Evolutionary conservation across 92 coral and sea anemone species (phyloP).

Genomic region (Plumapathes pennacea): DNA sequence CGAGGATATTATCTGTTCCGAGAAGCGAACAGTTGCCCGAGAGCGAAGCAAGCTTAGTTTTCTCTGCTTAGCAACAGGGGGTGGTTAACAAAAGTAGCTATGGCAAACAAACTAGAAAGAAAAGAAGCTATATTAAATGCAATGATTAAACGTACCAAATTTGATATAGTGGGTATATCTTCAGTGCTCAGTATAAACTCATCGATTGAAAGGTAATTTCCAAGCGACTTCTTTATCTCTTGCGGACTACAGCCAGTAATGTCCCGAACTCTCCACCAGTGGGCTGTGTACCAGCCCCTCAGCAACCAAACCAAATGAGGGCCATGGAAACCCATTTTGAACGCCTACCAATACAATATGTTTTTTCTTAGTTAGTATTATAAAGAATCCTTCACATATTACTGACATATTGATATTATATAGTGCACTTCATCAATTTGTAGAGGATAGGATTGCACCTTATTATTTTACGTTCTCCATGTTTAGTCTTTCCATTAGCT

Average conservation of each 20-base stretch:
- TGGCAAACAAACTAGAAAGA: no score
- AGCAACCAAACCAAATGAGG: slow-evolving; percentile 54
- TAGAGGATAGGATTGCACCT: no score
- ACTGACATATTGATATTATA: no score
- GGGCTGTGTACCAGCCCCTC: slow-evolving; percentile 63
- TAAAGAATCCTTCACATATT: not conserved
- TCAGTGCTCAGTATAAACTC: slow-evolving; percentile 14
- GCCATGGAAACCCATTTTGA: slow-evolving; percentile 45
- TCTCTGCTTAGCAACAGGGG: no score
- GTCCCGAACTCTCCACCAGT: slow-evolving; percentile 51
- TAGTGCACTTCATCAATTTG: no score
- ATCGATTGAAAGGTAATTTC: slow-evolving; percentile 42
- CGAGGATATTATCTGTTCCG: no score
- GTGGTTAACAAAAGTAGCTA: no score
- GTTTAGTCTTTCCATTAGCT: no score
- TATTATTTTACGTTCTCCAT: no score
- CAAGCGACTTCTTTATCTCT: slow-evolving; percentile 34
- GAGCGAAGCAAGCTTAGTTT: no score
- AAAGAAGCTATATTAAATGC: no score
- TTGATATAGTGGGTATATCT: slow-evolving; percentile 33
- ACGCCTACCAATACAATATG: slow-evolving; percentile 65
- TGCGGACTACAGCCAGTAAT: slow-evolving; percentile 36
- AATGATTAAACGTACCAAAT: slow-evolving; percentile 59
- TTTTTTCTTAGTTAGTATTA: not conserved
- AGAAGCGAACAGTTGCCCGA: no score